These are phyloP conservation scores for Trypoxylus dichotomus DNA, from an alignment of 1,140 invertebrate species.

Conservation along the genomic window DNA sequence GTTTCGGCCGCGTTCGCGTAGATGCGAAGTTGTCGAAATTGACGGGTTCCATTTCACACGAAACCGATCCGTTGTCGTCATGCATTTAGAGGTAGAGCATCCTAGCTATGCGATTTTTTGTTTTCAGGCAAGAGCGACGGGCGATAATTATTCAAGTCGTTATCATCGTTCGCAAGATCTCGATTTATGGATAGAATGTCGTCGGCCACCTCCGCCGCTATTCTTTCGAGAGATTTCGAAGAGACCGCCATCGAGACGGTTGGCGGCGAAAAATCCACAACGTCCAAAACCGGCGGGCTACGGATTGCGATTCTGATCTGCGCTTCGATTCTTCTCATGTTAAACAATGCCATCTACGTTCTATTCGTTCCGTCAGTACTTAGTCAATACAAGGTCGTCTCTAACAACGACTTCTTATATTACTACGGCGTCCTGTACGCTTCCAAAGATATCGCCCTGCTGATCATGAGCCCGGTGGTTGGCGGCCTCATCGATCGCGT, in stretches of 20 bases:
- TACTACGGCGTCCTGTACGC: neutral
- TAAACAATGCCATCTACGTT: neutral
- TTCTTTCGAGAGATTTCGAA: neutral
- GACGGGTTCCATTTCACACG: too few relatives aligned
- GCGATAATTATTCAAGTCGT: neutral
- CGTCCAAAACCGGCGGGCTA: neutral
- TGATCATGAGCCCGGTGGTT: neutral
- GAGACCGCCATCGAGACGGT: neutral
- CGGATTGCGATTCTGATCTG: neutral
- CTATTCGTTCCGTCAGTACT: neutral
- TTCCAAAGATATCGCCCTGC: neutral
- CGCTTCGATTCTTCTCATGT: neutral
- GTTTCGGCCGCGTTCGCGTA: too few relatives aligned
- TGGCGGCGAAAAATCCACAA: neutral
- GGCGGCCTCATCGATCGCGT: neutral
- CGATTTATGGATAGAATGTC: neutral
- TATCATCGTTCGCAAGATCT: neutral
- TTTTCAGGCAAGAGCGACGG: neutral
- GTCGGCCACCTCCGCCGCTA: neutral
- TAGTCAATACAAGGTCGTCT: neutral
- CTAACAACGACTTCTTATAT: neutral
- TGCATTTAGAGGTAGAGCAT: too few relatives aligned
- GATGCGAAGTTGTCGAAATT: too few relatives aligned
- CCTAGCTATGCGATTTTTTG: neutral
- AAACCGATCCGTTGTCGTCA: too few relatives aligned